A percentile compares a stretch with the other conserved stretches of the same genome.
These are phyloP conservation scores for Sipunculus nudus DNA, from an alignment of 2,888 invertebrate genomes.

Conservation along the genomic window DNA sequence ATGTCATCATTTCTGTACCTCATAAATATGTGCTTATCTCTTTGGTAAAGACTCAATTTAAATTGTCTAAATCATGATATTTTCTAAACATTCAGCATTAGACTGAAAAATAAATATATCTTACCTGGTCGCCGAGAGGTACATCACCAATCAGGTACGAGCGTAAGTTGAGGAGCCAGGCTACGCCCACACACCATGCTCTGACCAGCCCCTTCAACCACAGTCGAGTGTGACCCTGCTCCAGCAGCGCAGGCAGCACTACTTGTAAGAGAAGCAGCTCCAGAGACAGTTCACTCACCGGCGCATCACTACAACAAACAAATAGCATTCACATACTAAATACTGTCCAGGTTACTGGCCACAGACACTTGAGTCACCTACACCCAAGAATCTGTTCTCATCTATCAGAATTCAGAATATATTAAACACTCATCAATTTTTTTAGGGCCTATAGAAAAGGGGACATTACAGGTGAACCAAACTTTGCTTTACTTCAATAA, in stretches of 20 bases:
- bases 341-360: not conserved
- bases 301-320: conserved; percentile 72
- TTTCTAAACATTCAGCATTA: too few relatives aligned
- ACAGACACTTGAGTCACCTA: conserved; percentile 5
- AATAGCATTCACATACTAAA: not conserved
- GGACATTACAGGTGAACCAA: too few relatives aligned
- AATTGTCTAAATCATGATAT: too few relatives aligned
- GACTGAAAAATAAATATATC: too few relatives aligned
- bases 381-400: not conserved
- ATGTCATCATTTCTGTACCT: too few relatives aligned
- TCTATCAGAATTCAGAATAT: too few relatives aligned
- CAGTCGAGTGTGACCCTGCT: conserved; percentile 93
- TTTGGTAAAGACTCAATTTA: too few relatives aligned
- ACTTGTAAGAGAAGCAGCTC: conserved; percentile 87
- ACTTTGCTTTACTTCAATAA: too few relatives aligned
- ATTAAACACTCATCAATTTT: too few relatives aligned
- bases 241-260: conserved; percentile 92
- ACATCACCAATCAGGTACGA: conserved; percentile 87
- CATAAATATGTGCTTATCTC: too few relatives aligned
- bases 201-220: conserved; percentile 90
- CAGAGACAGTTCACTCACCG: conserved; percentile 91
- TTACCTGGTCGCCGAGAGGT: conserved; percentile 34
- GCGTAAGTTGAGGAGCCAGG: conserved; percentile 85
- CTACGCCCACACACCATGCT: conserved; percentile 66
- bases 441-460: too few relatives aligned